These are phyloP conservation scores for Scrobipalpa atriplicella DNA, from an alignment of 2,888 invertebrate genomes.

Conservation along the genomic window DNA sequence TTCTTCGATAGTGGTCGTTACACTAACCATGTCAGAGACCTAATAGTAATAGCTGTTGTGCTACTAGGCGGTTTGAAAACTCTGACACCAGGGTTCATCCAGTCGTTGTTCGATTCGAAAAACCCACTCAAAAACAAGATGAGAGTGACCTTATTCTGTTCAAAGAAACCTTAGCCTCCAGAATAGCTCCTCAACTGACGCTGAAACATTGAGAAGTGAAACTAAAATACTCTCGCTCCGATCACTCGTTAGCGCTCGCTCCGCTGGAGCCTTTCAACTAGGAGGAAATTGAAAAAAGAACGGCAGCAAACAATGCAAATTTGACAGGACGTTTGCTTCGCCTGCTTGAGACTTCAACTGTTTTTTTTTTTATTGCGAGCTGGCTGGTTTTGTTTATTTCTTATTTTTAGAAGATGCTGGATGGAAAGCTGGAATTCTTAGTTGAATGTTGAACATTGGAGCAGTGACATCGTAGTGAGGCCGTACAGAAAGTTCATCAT, in stretches of 20 bases:
- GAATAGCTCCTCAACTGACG: background rate
- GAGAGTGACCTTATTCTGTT: background rate
- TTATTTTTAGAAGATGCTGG: background rate
- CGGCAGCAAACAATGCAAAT: conserved; percentile 30
- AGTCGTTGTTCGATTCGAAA: too few species aligned
- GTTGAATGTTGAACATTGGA: too few species aligned
- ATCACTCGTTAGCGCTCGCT: conserved; percentile 27
- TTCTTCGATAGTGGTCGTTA: too few species aligned
- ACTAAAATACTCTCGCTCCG: conserved; percentile 16
- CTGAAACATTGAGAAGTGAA: conserved; percentile 12
- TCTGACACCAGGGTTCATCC: too few species aligned
- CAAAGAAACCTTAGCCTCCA: background rate
- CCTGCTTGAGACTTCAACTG: conserved; percentile 15
- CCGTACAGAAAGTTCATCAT: too few species aligned
- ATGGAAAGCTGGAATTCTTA: background rate
- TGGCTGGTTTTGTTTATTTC: background rate
- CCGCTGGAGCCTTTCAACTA: conserved; percentile 20
- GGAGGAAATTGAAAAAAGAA: conserved; percentile 29
- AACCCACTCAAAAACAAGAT: too few species aligned
- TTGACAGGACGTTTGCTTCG: conserved; percentile 14
- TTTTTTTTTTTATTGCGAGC: background rate
- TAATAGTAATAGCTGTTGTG: too few species aligned
- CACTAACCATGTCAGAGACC: too few species aligned
- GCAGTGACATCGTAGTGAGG: too few species aligned
- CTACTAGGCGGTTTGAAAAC: too few species aligned